Evolutionary conservation across 2,797 vertebrate genomes (phyloP), one percentile per base, ranked within the genome.

Genomic region (Remorina albescens): DNA sequence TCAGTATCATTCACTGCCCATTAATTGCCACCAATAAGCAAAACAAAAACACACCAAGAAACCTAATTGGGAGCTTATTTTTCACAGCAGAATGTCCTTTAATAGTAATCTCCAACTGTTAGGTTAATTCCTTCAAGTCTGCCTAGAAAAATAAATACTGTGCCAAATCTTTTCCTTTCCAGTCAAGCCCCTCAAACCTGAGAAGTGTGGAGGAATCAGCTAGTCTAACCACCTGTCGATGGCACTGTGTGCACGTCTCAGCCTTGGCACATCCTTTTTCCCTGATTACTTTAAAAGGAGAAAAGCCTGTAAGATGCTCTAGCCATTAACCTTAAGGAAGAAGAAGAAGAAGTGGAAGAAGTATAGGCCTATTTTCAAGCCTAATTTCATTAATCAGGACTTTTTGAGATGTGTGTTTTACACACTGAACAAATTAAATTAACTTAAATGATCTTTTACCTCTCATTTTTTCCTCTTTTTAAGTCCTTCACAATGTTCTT

Each of bases 51-150:
- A 73, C 51, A 67, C 58, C 51, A 68, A 72, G 75, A 62, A 74
- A 73, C 72, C 62, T 55, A 76, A 80, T 87, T 82, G 86, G 86
- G 84, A 84, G 86, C 87, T 87, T 87, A n/a, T 72, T 34, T 65
- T 74, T 73, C 72, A 44, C 26, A 64, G 80, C 59, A 50, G 46
- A 78, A 68, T 37, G 21, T 66, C 62, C 46, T 90, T 86, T 80
- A 85, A 80, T 65, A 80, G 74, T 85, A 80, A 91, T 86, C 50
- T 55, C 80, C 79, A 70, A 80, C 80, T 39, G 77, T 90, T 90
- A 80, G 79, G 82, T 61, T 15, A 83, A 91, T 83, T 89, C 86
- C 88, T 86, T 30, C 3, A 60, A 79, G 84, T 89, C 88, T 91
- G 84, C 84, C 79, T 79, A 87, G 80, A 88, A 90, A 89, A 90